Percentiles rank a stretch among this genome's conserved stretches.
Evolutionary conservation across 2,113 vertebrate genomes (phyloP).

Genomic region (Epinephelus fuscoguttatus): DNA sequence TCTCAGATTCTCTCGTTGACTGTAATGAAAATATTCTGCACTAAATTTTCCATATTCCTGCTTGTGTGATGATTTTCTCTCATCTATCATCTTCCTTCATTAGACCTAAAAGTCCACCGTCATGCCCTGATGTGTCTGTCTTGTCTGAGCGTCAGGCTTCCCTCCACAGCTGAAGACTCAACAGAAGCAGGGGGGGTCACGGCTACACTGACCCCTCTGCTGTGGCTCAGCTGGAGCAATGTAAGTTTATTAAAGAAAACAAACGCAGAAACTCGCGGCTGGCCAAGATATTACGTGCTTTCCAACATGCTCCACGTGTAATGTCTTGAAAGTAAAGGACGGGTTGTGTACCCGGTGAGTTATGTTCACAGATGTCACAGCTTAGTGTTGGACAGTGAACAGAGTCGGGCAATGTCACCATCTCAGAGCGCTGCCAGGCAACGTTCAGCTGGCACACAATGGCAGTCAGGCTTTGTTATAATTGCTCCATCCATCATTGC

Average conservation of each 20-base stretch:
- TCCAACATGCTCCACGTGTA: constrained; percentile 59
- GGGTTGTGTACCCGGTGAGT: background rate
- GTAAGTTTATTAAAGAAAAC: constrained; percentile 88
- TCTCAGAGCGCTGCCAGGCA: constrained; percentile 6
- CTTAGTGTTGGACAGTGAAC: constrained; percentile 17
- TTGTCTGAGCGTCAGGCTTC: constrained; percentile 53
- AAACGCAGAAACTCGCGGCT: constrained; percentile 75
- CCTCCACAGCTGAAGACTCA: constrained; percentile 72
- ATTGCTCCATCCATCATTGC: constrained; percentile 1
- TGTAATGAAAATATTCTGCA: background rate
- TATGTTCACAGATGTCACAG: constrained; percentile 29
- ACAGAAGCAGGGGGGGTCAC: constrained; percentile 73
- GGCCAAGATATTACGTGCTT: constrained; percentile 57
- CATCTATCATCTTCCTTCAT: background rate
- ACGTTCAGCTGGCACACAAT: background rate
- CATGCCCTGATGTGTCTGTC: constrained; percentile 42
- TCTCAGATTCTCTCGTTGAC: background rate
- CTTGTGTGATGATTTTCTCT: constrained; percentile 11
- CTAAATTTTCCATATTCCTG: background rate
- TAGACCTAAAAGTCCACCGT: constrained; percentile 28
- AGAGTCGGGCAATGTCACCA: constrained; percentile 9
- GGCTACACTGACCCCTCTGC: constrained; percentile 76
- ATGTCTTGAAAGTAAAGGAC: constrained; percentile 43
- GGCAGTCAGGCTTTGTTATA: constrained; percentile 4
- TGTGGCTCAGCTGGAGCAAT: constrained; percentile 82